Base-by-base conservation (phyloP, 2,888 invertebrate species). In the Cenopis cana region DNA sequence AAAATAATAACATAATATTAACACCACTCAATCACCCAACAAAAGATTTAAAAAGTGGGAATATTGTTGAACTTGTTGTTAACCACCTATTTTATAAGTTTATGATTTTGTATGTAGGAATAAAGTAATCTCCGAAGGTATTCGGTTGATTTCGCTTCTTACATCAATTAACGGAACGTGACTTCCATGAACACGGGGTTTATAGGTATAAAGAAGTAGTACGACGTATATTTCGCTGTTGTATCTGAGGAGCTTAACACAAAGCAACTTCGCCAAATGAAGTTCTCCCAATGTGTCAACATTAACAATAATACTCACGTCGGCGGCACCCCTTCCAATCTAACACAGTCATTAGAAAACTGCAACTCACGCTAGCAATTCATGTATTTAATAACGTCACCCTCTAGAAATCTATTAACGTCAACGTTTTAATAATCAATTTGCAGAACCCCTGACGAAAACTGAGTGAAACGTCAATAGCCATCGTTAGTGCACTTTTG, bases 321-420 rank as follows among this genome's bases (percentile, higher is more conserved):
- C 24, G 55, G 0, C 59, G 60, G 38, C 67, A 59, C 52, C 69
- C 70, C 67, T 61, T 50, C 49, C 54, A 66, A 66, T 49, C 69
- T 62, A 62, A 66, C 41, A 62, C 76, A 79, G 82, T 86, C 88
- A 88, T 91, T 89, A 89, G 83, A 87, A 91, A 92, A 93, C 90
- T 66, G 67, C 71, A 67, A 71, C 38, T 71, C 71, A 71, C n/a
- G 71, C 66, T 83, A 90, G 92, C 93, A 91, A 91, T 85, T 93
- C 92, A 92, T 82, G 90, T 89, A 89, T 90, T 90, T 90, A 93
- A 93, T 91, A 91, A 89, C 85, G 82, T 85, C 90, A 89, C 80
- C 84, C 81, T 83, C 81, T 82, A 86, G 84, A 88, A 89, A 89
- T 88, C 91, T 89, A 91, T 93, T 91, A 91, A 85, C 88, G 93